Percentiles rank a stretch among this genome's conserved stretches.
Conservation (phyloP, 2,888 invertebrate species). For the Caprella mutica region DNA sequence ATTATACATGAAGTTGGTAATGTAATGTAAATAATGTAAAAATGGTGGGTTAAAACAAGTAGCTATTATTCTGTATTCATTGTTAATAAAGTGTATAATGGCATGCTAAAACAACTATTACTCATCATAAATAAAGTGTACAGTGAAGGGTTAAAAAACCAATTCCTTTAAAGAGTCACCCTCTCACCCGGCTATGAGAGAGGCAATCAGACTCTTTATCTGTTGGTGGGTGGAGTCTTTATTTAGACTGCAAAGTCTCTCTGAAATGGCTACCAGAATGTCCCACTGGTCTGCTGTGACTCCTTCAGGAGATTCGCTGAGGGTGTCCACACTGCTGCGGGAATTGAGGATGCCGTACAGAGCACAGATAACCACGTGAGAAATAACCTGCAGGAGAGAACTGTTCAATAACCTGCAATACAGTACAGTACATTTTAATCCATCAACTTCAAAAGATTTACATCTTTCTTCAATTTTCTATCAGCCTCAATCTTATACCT, state of each 20-base stretch:
- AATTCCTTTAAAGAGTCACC: no score
- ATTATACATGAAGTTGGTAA: no score
- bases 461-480: no score
- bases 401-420: no score
- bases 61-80: no score
- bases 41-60: no score
- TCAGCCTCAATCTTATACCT: no score
- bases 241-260: constrained; percentile 27
- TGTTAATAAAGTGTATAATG: not conserved
- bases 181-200: not conserved
- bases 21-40: no score
- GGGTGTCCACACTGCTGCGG: constrained; percentile 20
- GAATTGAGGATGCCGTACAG: constrained; percentile 30
- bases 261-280: constrained; percentile 31
- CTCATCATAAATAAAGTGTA: no score
- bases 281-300: constrained; percentile 33
- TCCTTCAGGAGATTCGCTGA: constrained; percentile 11
- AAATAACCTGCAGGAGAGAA: constrained; percentile 22
- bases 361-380: constrained; percentile 28
- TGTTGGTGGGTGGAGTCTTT: constrained; percentile 19
- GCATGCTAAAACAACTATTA: not conserved
- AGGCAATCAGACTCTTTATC: not conserved
- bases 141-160: no score
- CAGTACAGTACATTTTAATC: no score
- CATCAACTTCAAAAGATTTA: no score